Conservation (phyloP, 2,888 invertebrate species). For the Ectemnius lituratus region DNA sequence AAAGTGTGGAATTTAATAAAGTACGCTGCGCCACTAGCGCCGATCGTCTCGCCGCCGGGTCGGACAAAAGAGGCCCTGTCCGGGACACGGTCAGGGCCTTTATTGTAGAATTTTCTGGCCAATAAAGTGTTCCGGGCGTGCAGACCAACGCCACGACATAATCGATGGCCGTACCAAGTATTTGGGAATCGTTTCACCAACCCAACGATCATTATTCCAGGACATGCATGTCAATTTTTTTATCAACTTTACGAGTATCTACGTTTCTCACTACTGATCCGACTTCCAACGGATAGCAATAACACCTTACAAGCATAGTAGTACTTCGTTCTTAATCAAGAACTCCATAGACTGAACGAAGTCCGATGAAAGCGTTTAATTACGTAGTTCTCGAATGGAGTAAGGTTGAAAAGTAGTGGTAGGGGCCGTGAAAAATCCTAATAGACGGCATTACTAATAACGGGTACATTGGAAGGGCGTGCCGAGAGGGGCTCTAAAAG, state of each 20-base stretch:
- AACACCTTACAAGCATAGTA: no score
- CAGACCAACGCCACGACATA: conserved; percentile 33
- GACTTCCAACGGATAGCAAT: no score
- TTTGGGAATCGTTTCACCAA: conserved; percentile 35
- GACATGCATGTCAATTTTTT: conserved; percentile 56
- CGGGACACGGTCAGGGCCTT: conserved; percentile 68
- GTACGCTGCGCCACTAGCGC: conserved; percentile 22
- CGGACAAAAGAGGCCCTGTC: conserved; percentile 35
- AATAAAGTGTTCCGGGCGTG: conserved; percentile 71
- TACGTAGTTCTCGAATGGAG: no score
- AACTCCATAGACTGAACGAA: background rate
- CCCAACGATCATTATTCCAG: conserved; percentile 43
- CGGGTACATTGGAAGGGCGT: conserved; percentile 74
- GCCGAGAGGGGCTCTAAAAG: conserved; percentile 71
- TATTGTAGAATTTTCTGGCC: conserved; percentile 76
- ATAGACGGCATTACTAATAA: conserved; percentile 73
- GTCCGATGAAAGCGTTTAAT: background rate
- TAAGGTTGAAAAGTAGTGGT: conserved; percentile 32
- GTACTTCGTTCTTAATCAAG: no score
- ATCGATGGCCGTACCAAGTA: conserved; percentile 45
- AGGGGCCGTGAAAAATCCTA: conserved; percentile 64
- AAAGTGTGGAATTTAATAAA: conserved; percentile 47
- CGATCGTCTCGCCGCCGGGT: conserved; percentile 20
- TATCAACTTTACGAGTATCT: conserved; percentile 65
- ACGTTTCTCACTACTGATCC: background rate